A percentile compares a stretch with the other conserved stretches of the same genome.
These are phyloP conservation scores for Drosophila formosana DNA, from an alignment of 2,888 invertebrate genomes.

Conservation along the genomic window DNA sequence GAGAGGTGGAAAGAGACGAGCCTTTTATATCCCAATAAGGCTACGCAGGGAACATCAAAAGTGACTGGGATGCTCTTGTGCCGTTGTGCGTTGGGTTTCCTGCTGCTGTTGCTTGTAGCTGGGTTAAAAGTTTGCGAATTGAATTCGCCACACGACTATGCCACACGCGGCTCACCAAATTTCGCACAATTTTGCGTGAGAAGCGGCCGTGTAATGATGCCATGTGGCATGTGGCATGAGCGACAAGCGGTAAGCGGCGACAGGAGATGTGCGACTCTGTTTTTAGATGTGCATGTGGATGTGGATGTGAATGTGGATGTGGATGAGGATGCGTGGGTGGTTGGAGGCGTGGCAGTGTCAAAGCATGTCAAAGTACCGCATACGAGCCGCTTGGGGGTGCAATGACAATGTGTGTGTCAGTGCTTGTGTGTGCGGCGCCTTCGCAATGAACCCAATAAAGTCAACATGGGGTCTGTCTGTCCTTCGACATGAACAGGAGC, in stretches of 20 bases:
- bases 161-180: constrained; percentile 83
- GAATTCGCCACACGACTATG: constrained; percentile 83
- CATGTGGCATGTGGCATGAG: constrained; percentile 55
- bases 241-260: background rate
- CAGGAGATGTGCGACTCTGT: background rate
- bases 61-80: constrained; percentile 45
- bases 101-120: constrained; percentile 17
- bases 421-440: constrained; percentile 39
- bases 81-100: too few relatives aligned
- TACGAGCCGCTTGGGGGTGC: constrained; percentile 29
- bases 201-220: constrained; percentile 78
- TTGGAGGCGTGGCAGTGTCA: constrained; percentile 61
- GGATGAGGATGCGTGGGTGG: constrained; percentile 13
- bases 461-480: constrained; percentile 58
- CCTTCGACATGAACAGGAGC: background rate
- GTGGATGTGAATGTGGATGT: constrained; percentile 7
- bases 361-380: constrained; percentile 73
- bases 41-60: constrained; percentile 48
- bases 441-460: constrained; percentile 79
- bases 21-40: constrained; percentile 46
- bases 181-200: constrained; percentile 78
- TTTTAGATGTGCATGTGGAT: background rate
- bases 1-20: background rate
- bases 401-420: background rate
- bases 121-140: constrained; percentile 80